Percentiles rank a stretch among this genome's conserved stretches.
Evolutionary conservation across 2,113 vertebrate genomes (phyloP).

Genomic region (Hoplias malabaricus): DNA sequence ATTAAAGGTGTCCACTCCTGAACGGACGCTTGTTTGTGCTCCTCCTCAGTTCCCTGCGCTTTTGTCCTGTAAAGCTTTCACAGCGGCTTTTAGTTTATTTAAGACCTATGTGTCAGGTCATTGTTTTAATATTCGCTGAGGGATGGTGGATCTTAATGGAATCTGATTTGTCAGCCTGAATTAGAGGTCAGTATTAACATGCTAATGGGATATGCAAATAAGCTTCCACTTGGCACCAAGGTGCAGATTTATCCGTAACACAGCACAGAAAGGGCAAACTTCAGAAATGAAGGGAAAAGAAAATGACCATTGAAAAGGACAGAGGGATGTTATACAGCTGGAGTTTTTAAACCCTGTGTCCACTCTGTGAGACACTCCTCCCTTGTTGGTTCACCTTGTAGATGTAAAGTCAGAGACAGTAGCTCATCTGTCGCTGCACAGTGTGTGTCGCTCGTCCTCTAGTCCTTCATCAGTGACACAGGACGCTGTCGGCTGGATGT

Average conservation of each 20-base stretch:
- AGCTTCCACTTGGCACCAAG: constrained; percentile 20
- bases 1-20: not conserved
- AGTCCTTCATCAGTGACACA: too few relatives aligned
- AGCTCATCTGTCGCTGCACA: too few relatives aligned
- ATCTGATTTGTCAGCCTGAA: constrained; percentile 33
- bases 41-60: not conserved
- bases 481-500: too few relatives aligned
- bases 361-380: too few relatives aligned
- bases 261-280: not conserved
- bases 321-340: too few relatives aligned
- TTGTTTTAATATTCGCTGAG: constrained; percentile 26
- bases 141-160: constrained; percentile 15
- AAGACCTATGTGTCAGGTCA: constrained; percentile 1
- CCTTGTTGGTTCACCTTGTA: too few relatives aligned
- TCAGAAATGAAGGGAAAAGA: not conserved
- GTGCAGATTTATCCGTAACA: not conserved
- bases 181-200: constrained; percentile 49
- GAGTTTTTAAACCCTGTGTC: too few relatives aligned
- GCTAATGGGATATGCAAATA: constrained; percentile 42
- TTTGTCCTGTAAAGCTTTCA: not conserved
- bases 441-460: too few relatives aligned
- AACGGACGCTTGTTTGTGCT: not conserved
- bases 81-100: not conserved
- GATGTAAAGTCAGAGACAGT: too few relatives aligned
- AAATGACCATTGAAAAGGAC: not conserved